Evolutionary conservation across 2,113 vertebrate genomes (phyloP).

Genomic region (Petaurus breviceps): DNA sequence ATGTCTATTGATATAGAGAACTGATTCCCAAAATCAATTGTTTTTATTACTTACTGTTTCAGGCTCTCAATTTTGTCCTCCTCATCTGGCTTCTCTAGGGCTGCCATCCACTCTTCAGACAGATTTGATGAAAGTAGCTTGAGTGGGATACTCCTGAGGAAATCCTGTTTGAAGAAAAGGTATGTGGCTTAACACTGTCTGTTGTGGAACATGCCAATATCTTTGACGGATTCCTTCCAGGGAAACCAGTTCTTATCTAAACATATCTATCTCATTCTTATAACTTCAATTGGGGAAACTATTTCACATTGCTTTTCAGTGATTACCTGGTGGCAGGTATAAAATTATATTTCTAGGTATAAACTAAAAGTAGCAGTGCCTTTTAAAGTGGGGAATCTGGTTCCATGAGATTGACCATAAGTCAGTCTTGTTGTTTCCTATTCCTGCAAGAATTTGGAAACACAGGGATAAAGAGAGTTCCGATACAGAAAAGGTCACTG

Average conservation of each 20-base stretch:
- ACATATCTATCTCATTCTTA: background rate
- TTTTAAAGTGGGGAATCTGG: background rate
- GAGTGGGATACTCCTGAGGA: slow-evolving; percentile 92
- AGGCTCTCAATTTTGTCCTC: slow-evolving; percentile 86
- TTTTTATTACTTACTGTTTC: slow-evolving; percentile 85
- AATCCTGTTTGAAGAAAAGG: slow-evolving; percentile 86
- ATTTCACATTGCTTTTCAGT: background rate
- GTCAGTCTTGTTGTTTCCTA: background rate
- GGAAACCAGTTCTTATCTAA: fast-evolving
- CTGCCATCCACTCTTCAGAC: slow-evolving; percentile 90
- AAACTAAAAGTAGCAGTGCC: background rate
- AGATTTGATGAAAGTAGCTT: slow-evolving; percentile 90
- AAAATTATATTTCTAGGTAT: background rate
- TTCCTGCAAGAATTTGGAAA: background rate
- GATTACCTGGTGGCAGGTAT: background rate
- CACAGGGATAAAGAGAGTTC: background rate
- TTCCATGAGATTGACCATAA: background rate
- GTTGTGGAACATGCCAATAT: fast-evolving
- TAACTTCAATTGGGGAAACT: background rate
- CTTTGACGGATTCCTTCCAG: background rate
- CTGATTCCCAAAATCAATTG: background rate
- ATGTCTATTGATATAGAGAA: background rate
- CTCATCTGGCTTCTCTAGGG: slow-evolving; percentile 84
- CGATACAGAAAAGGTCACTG: background rate
- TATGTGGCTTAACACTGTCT: background rate